A percentile compares a stretch with the other conserved stretches of the same genome.
Evolutionary conservation across 2,113 vertebrate species (phyloP).

Genomic region (Oryzias melastigma): DNA sequence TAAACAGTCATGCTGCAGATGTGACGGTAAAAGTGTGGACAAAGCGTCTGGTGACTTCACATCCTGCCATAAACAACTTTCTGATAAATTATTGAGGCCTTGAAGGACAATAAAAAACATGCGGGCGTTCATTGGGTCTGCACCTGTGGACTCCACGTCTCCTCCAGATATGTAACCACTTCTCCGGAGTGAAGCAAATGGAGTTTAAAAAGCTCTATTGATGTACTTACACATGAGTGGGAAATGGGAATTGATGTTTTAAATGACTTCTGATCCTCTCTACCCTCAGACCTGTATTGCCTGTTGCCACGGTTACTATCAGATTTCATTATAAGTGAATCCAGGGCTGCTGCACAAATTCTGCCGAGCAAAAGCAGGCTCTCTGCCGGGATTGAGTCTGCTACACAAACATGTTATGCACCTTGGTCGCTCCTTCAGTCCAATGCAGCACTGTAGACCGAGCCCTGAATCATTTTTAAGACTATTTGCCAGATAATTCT

Average conservation of each 20-base stretch:
- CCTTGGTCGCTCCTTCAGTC: slow-evolving; percentile 1
- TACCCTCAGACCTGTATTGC: slow-evolving; percentile 39
- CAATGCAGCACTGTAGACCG: background rate
- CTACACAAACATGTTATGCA: slow-evolving; percentile 20
- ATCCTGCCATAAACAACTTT: slow-evolving; percentile 27
- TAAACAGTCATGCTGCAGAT: slow-evolving; percentile 22
- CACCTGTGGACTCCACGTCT: slow-evolving; percentile 18
- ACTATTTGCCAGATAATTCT: no score
- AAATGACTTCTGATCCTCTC: slow-evolving; percentile 43
- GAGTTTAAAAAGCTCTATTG: slow-evolving; percentile 30
- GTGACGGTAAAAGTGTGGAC: slow-evolving; percentile 17
- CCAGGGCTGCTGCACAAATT: slow-evolving; percentile 22
- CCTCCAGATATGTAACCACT: slow-evolving; percentile 14
- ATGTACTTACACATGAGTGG: slow-evolving; percentile 37
- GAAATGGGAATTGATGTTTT: slow-evolving; percentile 35
- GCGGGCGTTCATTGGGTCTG: slow-evolving; percentile 5
- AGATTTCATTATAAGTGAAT: slow-evolving; percentile 54
- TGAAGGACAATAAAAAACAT: slow-evolving; percentile 7
- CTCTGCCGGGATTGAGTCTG: slow-evolving; percentile 8
- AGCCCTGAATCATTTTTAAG: slow-evolving; percentile 1
- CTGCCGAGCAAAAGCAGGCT: slow-evolving; percentile 16
- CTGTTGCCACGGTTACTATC: slow-evolving; percentile 58
- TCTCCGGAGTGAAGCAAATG: slow-evolving; percentile 26
- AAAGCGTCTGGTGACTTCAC: slow-evolving; percentile 23
- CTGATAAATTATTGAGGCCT: slow-evolving; percentile 16